These are phyloP conservation scores for Umimayanthus kanabou DNA, from an alignment of 92 coral and sea anemone species.

Conservation along the genomic window DNA sequence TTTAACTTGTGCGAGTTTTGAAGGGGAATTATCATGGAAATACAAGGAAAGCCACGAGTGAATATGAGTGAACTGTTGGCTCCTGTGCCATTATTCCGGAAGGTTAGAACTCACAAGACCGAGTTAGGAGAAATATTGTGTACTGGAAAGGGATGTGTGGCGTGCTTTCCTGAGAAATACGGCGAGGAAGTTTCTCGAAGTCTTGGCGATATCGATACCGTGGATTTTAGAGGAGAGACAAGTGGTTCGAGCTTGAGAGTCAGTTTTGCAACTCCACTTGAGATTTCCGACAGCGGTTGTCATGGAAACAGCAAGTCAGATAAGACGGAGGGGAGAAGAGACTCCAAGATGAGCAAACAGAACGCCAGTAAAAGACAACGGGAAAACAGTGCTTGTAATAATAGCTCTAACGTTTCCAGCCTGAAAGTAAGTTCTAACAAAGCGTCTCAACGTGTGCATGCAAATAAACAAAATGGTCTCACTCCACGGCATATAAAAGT, in stretches of 20 bases:
- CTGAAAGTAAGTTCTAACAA: background rate
- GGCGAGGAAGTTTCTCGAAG: constrained; percentile 52
- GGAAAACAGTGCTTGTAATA: background rate
- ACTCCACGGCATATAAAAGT: background rate
- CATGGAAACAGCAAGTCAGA: constrained; percentile 43
- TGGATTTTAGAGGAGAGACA: constrained; percentile 49
- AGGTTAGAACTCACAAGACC: constrained; percentile 65
- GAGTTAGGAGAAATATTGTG: constrained; percentile 71
- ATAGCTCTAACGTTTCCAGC: background rate
- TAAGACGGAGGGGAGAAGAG: background rate
- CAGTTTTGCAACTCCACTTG: constrained; percentile 51
- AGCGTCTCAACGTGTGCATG: background rate
- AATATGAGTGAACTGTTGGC: constrained; percentile 45
- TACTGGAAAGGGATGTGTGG: constrained; percentile 86
- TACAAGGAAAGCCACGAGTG: background rate
- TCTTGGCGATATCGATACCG: constrained; percentile 76
- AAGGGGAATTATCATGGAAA: background rate
- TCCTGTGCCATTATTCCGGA: constrained; percentile 69
- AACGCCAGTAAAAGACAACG: constrained; percentile 9
- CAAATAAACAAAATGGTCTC: background rate
- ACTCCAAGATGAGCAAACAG: background rate
- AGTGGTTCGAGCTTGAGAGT: constrained; percentile 47
- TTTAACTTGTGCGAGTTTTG: background rate
- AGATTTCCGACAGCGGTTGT: constrained; percentile 52
- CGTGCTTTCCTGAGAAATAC: constrained; percentile 63